These are phyloP conservation scores for Tinamus major DNA, from an alignment of 2,797 vertebrate genomes.

Conservation along the genomic window DNA sequence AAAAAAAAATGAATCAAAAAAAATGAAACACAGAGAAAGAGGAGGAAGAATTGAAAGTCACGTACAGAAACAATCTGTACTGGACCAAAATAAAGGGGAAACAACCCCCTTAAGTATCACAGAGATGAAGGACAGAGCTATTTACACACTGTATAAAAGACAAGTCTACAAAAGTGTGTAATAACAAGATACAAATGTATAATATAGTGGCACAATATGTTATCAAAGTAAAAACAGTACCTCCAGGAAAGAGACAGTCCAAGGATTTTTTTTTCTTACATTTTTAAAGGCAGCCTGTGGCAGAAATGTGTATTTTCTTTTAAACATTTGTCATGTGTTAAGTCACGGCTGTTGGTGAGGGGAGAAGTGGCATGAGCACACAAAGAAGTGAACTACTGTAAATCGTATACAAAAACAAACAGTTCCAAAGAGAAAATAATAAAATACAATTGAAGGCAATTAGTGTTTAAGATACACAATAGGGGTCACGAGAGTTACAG, in stretches of 20 bases:
- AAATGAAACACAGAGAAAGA: conserved; percentile 12
- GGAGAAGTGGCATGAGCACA: conserved; percentile 67
- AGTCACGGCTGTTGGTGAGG: conserved; percentile 80
- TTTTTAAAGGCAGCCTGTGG: conserved; percentile 82
- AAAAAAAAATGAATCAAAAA: conserved; percentile 54
- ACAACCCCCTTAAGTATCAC: conserved; percentile 59
- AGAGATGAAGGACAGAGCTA: conserved; percentile 68
- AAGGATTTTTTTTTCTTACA: background rate
- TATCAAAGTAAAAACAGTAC: conserved; percentile 74
- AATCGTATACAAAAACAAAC: conserved; percentile 56
- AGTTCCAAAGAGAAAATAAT: conserved; percentile 48
- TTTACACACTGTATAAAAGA: conserved; percentile 80
- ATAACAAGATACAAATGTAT: conserved; percentile 79
- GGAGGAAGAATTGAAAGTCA: conserved; percentile 36
- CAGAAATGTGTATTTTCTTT: conserved; percentile 63
- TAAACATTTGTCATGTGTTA: conserved; percentile 64
- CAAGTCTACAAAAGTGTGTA: conserved; percentile 78
- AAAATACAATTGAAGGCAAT: conserved; percentile 52
- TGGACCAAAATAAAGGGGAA: conserved; percentile 67
- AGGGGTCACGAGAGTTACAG: background rate
- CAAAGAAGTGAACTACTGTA: conserved; percentile 17
- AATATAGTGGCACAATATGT: conserved; percentile 78
- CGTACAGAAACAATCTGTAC: conserved; percentile 78
- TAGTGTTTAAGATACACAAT: conserved; percentile 42
- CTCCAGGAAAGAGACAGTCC: conserved; percentile 66